Conservation (phyloP, 2,113 vertebrate species). For the Pedionomus torquatus region DNA sequence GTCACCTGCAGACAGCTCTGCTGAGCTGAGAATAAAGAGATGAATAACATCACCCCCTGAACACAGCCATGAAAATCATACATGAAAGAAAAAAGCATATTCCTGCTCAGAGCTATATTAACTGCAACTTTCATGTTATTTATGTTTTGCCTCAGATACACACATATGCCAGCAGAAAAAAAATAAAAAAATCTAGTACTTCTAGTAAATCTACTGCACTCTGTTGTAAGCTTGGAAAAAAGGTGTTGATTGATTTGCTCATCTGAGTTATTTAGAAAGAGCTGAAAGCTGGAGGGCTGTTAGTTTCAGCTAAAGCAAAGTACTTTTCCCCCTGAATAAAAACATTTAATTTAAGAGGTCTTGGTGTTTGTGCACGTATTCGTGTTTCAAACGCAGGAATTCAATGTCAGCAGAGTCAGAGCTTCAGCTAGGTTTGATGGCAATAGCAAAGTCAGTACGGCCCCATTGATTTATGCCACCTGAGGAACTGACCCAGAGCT, state of each 20-base stretch:
- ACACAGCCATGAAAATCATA: slow-evolving; percentile 7
- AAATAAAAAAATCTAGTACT: not conserved
- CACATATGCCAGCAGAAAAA: not conserved
- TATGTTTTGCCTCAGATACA: slow-evolving; percentile 50
- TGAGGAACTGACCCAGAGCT: slow-evolving; percentile 1
- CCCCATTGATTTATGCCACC: slow-evolving; percentile 1
- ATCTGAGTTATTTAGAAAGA: slow-evolving; percentile 37
- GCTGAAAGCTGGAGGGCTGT: slow-evolving; percentile 9
- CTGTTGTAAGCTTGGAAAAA: not conserved
- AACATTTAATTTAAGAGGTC: slow-evolving; percentile 26
- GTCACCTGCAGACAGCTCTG: slow-evolving; percentile 35
- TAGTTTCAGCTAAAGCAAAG: slow-evolving; percentile 36
- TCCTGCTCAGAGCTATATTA: slow-evolving; percentile 36
- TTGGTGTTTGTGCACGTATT: not conserved
- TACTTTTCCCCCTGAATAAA: slow-evolving; percentile 30
- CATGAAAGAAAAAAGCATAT: slow-evolving; percentile 22
- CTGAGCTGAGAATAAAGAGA: slow-evolving; percentile 37
- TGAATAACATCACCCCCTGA: not conserved
- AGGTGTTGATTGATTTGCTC: slow-evolving; percentile 47
- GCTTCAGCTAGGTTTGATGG: not conserved
- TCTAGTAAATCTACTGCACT: slow-evolving; percentile 42
- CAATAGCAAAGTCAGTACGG: not conserved
- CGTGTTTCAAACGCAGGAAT: not conserved
- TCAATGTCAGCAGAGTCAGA: slow-evolving; percentile 37
- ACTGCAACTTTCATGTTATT: slow-evolving; percentile 44